phyloP scores from a whole-genome alignment of 2,797 vertebrate species.

The Gymnothorax reevesii region DNA sequence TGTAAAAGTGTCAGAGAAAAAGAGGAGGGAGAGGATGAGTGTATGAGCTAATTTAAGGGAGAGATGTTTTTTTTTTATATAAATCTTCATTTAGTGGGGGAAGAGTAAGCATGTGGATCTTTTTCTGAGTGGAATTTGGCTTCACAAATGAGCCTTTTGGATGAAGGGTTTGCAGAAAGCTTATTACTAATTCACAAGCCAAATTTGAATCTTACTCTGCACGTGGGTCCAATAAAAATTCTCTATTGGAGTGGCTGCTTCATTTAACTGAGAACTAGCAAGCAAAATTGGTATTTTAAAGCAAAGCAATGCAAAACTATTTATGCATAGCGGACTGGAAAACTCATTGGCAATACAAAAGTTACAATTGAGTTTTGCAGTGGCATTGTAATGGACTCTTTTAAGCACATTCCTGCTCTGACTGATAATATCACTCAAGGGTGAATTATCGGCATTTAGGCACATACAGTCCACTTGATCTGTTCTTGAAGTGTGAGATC shows the following conservation, averaged over 20 bases:
- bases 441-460: no score
- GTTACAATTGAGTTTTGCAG: background rate
- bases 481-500: background rate
- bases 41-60: no score
- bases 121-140: background rate
- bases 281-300: background rate
- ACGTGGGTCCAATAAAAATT: background rate
- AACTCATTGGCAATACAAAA: background rate
- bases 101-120: background rate
- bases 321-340: background rate
- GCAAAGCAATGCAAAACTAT: background rate
- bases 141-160: background rate
- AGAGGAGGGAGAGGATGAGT: background rate
- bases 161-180: conserved; percentile 2
- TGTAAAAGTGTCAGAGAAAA: background rate
- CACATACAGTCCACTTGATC: no score
- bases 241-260: background rate
- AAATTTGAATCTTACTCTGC: background rate
- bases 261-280: background rate
- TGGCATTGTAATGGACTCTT: background rate
- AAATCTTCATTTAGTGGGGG: background rate
- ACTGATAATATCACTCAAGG: background rate
- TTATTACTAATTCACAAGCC: conserved; percentile 7
- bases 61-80: conserved; percentile 9
- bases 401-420: background rate